These are phyloP conservation scores for Herpailurus yagouaroundi DNA, from an alignment of 2,113 vertebrate species.

Conservation along the genomic window DNA sequence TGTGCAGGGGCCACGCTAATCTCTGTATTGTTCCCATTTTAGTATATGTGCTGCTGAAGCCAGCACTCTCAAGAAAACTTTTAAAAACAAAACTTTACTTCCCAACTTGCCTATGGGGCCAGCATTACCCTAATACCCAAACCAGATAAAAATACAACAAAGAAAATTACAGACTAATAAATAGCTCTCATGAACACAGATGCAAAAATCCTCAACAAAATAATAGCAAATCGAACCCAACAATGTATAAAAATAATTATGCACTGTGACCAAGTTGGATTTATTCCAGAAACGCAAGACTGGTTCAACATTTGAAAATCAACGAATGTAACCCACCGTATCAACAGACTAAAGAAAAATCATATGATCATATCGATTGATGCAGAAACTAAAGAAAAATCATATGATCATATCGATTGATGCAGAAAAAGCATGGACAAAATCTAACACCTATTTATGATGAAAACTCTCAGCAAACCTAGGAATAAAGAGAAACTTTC, in stretches of 20 bases:
- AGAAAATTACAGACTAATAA: neutral
- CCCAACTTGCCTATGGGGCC: neutral
- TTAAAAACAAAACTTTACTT: neutral
- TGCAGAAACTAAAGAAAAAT: neutral
- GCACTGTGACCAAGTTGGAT: neutral
- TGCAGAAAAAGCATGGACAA: neutral
- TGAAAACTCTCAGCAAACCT: neutral
- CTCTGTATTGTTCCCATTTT: neutral
- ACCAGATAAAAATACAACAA: neutral
- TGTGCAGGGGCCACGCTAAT: neutral
- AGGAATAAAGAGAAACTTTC: neutral
- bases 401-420: neutral
- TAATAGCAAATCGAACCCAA: neutral
- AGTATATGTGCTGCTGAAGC: neutral
- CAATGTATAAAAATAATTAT: neutral
- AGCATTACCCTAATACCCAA: neutral
- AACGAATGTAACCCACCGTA: neutral
- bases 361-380: neutral
- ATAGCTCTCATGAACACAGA: neutral
- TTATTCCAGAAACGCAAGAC: neutral
- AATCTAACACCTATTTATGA: neutral
- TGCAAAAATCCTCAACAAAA: neutral
- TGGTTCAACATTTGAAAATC: neutral
- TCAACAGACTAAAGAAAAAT: neutral
- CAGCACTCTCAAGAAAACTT: neutral